A percentile compares a stretch with the other conserved stretches of the same genome.
These are phyloP conservation scores for Pandemis heparana DNA, from an alignment of 2,888 invertebrate genomes.

Conservation along the genomic window DNA sequence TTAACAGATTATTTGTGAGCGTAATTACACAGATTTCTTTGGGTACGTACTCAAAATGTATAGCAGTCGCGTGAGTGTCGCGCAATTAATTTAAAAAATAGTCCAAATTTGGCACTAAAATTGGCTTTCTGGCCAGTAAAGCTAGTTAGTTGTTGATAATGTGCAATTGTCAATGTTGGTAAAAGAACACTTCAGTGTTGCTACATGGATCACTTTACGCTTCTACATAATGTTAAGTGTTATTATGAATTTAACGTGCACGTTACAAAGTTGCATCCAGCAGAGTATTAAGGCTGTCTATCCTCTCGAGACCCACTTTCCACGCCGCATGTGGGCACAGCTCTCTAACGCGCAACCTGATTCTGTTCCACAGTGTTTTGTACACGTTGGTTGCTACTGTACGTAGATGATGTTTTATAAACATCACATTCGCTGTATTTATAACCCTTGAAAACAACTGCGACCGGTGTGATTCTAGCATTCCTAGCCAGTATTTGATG, in stretches of 20 bases:
- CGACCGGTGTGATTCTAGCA: background rate
- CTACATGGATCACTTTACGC: background rate
- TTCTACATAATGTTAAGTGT: background rate
- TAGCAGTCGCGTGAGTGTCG: background rate
- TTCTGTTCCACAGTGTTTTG: slow-evolving; percentile 39
- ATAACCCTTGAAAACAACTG: background rate
- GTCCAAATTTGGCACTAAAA: no score
- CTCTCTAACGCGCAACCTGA: slow-evolving; percentile 50
- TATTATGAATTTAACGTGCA: slow-evolving; percentile 4
- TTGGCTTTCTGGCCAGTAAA: no score
- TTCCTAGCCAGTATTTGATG: background rate
- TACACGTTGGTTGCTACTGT: background rate
- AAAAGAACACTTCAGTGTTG: slow-evolving; percentile 2
- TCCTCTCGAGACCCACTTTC: slow-evolving; percentile 50
- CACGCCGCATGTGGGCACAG: slow-evolving; percentile 50
- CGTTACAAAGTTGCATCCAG: slow-evolving; percentile 23
- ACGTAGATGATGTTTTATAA: slow-evolving; percentile 11
- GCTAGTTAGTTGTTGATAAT: no score
- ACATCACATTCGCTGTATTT: background rate
- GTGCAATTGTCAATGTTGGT: background rate
- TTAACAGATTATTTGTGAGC: slow-evolving; percentile 11
- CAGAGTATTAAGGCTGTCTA: slow-evolving; percentile 44
- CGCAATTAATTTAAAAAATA: background rate
- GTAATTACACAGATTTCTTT: background rate
- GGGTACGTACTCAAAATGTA: background rate